phyloP scores from a whole-genome alignment of 2,888 invertebrate genomes.

The Marronus borbonicus region DNA sequence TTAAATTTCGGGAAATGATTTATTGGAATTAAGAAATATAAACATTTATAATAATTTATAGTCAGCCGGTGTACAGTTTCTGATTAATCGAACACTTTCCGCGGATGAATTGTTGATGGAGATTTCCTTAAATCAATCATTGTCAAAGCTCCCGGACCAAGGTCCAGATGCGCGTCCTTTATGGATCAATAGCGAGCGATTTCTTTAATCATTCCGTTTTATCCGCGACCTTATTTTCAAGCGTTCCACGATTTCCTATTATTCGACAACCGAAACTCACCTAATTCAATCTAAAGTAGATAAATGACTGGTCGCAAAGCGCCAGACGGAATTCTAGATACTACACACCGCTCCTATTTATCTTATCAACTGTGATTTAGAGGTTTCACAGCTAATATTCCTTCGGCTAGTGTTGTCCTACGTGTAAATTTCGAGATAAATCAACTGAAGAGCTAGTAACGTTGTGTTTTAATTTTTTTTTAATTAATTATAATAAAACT shows the following conservation, averaged over 20 bases:
- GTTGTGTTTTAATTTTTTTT: background rate
- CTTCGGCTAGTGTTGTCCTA: background rate
- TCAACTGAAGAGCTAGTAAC: background rate
- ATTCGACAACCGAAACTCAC: constrained; percentile 36
- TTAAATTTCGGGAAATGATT: constrained; percentile 39
- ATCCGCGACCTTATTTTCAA: constrained; percentile 40
- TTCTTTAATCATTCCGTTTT: constrained; percentile 45
- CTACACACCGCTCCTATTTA: constrained; percentile 19
- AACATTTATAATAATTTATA: constrained; percentile 47
- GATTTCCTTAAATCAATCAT: constrained; percentile 45
- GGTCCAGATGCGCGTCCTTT: constrained; percentile 46
- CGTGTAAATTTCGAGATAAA: background rate
- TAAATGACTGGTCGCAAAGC: constrained; percentile 29
- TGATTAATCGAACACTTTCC: constrained; percentile 47
- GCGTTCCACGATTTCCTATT: constrained; percentile 27
- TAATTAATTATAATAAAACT: too few relatives aligned
- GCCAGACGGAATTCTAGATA: background rate
- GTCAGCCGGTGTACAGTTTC: constrained; percentile 31
- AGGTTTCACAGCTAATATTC: background rate
- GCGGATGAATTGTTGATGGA: constrained; percentile 43
- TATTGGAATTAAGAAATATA: constrained; percentile 26
- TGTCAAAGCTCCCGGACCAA: constrained; percentile 44
- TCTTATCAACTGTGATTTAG: constrained; percentile 21
- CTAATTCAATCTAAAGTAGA: constrained; percentile 44
- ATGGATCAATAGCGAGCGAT: constrained; percentile 44